These are phyloP conservation scores for Drosophila nannoptera DNA, from an alignment of 1,140 invertebrate species.

Conservation along the genomic window DNA sequence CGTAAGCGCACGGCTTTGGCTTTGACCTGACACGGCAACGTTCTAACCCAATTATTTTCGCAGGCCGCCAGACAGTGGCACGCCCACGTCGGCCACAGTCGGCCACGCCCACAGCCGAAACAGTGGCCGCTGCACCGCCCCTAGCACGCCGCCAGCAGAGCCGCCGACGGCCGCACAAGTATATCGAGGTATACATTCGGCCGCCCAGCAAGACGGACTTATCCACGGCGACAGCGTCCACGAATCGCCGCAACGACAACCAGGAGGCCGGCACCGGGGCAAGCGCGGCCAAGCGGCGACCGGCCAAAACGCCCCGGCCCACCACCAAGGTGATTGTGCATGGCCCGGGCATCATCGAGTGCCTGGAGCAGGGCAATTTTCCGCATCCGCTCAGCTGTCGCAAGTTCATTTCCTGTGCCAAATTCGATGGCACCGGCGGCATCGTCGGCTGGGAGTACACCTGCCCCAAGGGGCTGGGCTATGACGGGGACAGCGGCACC, in stretches of 20 bases:
- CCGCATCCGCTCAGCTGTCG: constrained; percentile 92
- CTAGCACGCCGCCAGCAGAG: constrained; percentile 59
- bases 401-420: constrained; percentile 92
- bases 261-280: neutral
- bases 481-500: constrained; percentile 92
- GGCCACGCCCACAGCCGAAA: constrained; percentile 17
- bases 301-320: constrained; percentile 6
- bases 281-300: neutral
- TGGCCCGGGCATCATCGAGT: constrained; percentile 84
- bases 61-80: constrained; percentile 58
- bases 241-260: constrained; percentile 26
- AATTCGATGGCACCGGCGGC: constrained; percentile 85
- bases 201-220: constrained; percentile 48
- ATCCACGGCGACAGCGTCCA: constrained; percentile 31
- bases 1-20: constrained; percentile 26
- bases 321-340: constrained; percentile 73
- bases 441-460: constrained; percentile 92
- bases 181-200: constrained; percentile 64
- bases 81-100: constrained; percentile 61
- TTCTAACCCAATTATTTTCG: neutral
- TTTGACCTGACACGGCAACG: neutral
- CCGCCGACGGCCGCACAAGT: constrained; percentile 65
- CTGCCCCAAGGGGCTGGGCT: constrained; percentile 89
- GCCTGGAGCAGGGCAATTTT: constrained; percentile 92
- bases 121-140: constrained; percentile 19